phyloP scores from a whole-genome alignment of 2,888 invertebrate genomes.

The Agrotis puta region DNA sequence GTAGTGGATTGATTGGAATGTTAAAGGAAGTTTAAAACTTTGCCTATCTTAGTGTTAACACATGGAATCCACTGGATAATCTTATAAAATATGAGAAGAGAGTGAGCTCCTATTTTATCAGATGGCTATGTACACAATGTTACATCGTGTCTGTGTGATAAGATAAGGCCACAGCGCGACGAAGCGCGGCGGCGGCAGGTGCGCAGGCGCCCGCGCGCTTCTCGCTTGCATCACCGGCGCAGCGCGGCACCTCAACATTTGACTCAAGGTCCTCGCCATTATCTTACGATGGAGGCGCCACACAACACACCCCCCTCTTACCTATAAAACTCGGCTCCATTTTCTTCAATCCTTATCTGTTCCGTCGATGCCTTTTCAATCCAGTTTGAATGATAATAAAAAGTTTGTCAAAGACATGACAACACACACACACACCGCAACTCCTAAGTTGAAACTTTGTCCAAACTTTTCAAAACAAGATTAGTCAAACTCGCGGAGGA shows the following conservation, averaged over 20 bases:
- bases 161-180: conserved; percentile 72
- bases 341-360: conserved; percentile 67
- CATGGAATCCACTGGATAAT: conserved; percentile 65
- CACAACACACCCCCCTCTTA: conserved; percentile 72
- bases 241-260: conserved; percentile 63
- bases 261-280: conserved; percentile 73
- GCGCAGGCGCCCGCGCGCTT: conserved; percentile 45
- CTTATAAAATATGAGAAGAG: conserved; percentile 64
- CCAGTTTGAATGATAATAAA: conserved; percentile 77
- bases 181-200: conserved; percentile 55
- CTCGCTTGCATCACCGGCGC: conserved; percentile 65
- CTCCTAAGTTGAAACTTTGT: conserved; percentile 79
- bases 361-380: conserved; percentile 70
- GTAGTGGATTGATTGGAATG: not conserved
- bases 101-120: conserved; percentile 72
- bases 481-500: conserved; percentile 35
- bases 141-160: conserved; percentile 70
- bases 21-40: not conserved
- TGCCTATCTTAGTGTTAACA: not conserved
- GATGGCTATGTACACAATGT: conserved; percentile 70
- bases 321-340: conserved; percentile 86
- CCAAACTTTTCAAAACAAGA: conserved; percentile 78
- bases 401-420: conserved; percentile 85
- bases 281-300: conserved; percentile 43
- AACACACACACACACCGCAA: conserved; percentile 79